These are phyloP conservation scores for Lepidostoma basale DNA, from an alignment of 1,140 invertebrate genomes.

Conservation along the genomic window DNA sequence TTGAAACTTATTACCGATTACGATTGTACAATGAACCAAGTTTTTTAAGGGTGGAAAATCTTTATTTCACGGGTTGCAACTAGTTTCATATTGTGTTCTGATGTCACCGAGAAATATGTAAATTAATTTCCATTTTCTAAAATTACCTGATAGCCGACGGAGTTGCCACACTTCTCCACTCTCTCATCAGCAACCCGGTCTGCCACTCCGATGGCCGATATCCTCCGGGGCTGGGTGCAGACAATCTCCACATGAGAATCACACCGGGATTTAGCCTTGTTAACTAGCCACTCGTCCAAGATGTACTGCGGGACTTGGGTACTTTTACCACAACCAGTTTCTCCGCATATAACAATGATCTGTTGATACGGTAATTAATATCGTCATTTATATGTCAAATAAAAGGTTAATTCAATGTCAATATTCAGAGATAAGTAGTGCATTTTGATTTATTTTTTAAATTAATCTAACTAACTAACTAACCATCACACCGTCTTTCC, in stretches of 20 bases:
- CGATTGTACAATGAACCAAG: too few relatives aligned
- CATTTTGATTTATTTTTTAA: too few relatives aligned
- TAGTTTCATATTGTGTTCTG: too few relatives aligned
- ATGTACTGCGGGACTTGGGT: slow-evolving; percentile 93
- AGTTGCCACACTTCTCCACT: slow-evolving; percentile 78
- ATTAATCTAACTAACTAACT: not conserved
- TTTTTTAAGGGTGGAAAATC: too few relatives aligned
- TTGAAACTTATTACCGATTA: too few relatives aligned
- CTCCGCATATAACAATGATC: slow-evolving; percentile 81
- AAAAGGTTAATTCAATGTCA: too few relatives aligned
- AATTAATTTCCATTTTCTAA: too few relatives aligned
- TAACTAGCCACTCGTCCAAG: slow-evolving; percentile 75
- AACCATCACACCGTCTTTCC: too few relatives aligned
- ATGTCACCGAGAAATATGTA: too few relatives aligned
- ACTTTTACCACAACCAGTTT: slow-evolving; percentile 89
- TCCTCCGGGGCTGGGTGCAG: slow-evolving; percentile 90
- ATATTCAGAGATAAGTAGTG: too few relatives aligned
- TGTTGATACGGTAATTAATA: slow-evolving; percentile 45
- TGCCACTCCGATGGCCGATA: slow-evolving; percentile 91
- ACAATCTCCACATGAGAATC: slow-evolving; percentile 76
- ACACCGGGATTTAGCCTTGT: slow-evolving; percentile 52
- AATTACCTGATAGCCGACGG: slow-evolving; percentile 85
- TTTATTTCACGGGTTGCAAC: too few relatives aligned
- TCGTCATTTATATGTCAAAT: too few relatives aligned
- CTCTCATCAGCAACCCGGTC: slow-evolving; percentile 89